Base-by-base conservation (phyloP, 2,113 vertebrate genomes). In the Hippocampus mohnikei region DNA sequence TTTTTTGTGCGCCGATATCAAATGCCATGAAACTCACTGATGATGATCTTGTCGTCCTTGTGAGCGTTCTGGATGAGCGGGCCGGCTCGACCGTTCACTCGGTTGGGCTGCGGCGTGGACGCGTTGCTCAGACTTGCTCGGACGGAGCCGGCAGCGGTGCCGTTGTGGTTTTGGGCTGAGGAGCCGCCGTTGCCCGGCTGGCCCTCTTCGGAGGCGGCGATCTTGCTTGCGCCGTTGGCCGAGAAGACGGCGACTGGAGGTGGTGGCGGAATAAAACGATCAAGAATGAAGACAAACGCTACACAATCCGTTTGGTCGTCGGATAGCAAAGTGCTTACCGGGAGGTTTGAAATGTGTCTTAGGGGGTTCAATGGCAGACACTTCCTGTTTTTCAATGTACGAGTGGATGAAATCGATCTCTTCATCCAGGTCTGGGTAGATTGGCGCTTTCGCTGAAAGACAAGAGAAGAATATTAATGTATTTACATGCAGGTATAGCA, bases 351-450 rank as follows among this genome's bases (percentile, higher is more conserved):
- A 1, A 48, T 70, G 52, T 6, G 73, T 76, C 46, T 67, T 52
- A 18, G 44, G 46, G 12, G 61, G 10, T 63, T 70, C 73, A 0
- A 8, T 37, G 0, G 83, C 77, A 8, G 77, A 40, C 8, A 1
- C 55, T 77, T 90, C 21, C 48, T 95, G 91, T 66, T 89, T 91
- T 61, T 91, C 85, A 1, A 96, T 83, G 40, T 92, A 70, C 0
- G 93, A 90, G 0, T 93, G 93, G 23, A 96, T 73, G 29, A 87
- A 81, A 84, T 97, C 95, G 0, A 97, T 96, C 70, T 95, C 94
- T 29, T 92, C 88, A 23, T 96, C 95, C 74, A 92, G 59, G 64
- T 90, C 86, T 46, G 91, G 52, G 41, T 82, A 67, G 25, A 70
- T 15, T 1, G 8, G 11, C 4, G 23, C 20, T 81, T 81, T 76